Evolutionary conservation across 2,113 vertebrate species (phyloP).

Genomic region (Neoarius graeffei): DNA sequence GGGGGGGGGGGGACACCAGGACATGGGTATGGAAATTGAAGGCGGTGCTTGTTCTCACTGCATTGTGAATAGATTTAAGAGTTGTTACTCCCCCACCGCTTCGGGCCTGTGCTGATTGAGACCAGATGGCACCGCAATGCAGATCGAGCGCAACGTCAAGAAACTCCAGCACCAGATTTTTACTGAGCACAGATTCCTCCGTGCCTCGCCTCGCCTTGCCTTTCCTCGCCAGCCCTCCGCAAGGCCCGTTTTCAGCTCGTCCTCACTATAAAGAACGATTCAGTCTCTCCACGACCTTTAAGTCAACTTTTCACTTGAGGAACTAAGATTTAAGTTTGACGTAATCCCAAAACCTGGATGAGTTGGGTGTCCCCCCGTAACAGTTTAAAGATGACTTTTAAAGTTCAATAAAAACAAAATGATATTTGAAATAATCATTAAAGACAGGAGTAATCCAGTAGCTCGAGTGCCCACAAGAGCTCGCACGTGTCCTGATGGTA

Average conservation of each 20-base stretch:
- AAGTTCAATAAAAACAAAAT: not conserved
- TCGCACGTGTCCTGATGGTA: too few species aligned
- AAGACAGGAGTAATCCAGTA: not conserved
- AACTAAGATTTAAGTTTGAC: not conserved
- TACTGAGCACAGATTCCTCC: constrained; percentile 68
- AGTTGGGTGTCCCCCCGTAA: too few species aligned
- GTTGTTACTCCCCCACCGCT: constrained; percentile 66
- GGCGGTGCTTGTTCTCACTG: constrained; percentile 61
- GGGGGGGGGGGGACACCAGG: not conserved
- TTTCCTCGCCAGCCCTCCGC: constrained; percentile 67
- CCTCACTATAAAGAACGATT: constrained; percentile 33
- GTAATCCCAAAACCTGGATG: not conserved
- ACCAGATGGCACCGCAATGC: constrained; percentile 91
- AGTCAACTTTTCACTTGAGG: not conserved
- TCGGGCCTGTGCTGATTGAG: constrained; percentile 82
- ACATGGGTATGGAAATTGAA: constrained; percentile 53
- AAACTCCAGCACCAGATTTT: constrained; percentile 83
- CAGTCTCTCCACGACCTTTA: not conserved
- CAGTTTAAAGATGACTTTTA: too few species aligned
- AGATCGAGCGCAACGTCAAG: constrained; percentile 80
- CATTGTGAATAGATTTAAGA: constrained; percentile 72
- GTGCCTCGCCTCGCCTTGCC: constrained; percentile 55
- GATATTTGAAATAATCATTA: not conserved
- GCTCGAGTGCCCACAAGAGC: not conserved
- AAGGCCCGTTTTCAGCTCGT: constrained; percentile 66